These are phyloP conservation scores for Seriola dumerili DNA, from an alignment of 2,113 vertebrate genomes.

Conservation along the genomic window DNA sequence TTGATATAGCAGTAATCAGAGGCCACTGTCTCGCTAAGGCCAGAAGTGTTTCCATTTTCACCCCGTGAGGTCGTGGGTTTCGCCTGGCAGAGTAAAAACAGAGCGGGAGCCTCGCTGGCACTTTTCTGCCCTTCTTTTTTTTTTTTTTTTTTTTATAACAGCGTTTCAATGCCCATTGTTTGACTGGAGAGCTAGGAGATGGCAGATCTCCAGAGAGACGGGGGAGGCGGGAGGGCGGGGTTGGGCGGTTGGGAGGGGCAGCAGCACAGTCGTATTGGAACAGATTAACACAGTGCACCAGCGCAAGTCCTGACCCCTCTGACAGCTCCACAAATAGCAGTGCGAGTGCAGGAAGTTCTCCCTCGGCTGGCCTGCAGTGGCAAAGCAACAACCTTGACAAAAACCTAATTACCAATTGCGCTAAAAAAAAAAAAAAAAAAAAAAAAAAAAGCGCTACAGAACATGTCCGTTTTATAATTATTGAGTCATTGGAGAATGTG, in stretches of 20 bases:
- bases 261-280: conserved; percentile 58
- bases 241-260: not conserved
- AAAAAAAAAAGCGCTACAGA: conserved; percentile 39
- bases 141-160: conserved; percentile 18
- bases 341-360: conserved; percentile 49
- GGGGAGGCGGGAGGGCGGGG: not conserved
- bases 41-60: conserved; percentile 44
- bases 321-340: conserved; percentile 65
- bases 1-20: conserved; percentile 68
- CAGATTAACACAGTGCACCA: conserved; percentile 72
- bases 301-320: conserved; percentile 44
- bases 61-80: conserved; percentile 28
- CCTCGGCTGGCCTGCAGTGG: conserved; percentile 40
- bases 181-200: conserved; percentile 40
- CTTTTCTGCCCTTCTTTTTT: conserved; percentile 13
- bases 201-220: conserved; percentile 66
- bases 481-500: conserved; percentile 68
- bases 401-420: conserved; percentile 62
- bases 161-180: conserved; percentile 60
- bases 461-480: conserved; percentile 75
- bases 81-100: conserved; percentile 33
- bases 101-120: conserved; percentile 20
- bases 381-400: conserved; percentile 61
- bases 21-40: conserved; percentile 72
- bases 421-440: conserved; percentile 26